A percentile compares a stretch with the other conserved stretches of the same genome.
Conservation (phyloP, 1,140 invertebrate species). For the Centruroides vittatus region DNA sequence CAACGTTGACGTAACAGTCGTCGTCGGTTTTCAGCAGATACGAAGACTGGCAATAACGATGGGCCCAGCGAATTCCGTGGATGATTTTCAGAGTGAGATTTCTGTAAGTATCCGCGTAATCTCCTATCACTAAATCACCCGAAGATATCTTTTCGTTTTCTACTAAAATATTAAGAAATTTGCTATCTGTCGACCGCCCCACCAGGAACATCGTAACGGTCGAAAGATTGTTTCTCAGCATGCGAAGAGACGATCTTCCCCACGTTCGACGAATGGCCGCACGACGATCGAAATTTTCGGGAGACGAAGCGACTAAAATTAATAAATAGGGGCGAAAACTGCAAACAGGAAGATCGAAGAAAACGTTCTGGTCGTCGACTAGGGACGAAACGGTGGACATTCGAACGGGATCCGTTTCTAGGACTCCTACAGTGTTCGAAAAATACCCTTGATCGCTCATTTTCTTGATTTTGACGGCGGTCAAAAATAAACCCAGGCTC, state of each 20-base stretch:
- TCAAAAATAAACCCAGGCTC: too few relatives aligned
- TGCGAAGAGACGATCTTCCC: constrained; percentile 15
- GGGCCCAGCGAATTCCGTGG: constrained; percentile 67
- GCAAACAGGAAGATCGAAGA: background rate
- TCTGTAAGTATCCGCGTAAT: constrained; percentile 59
- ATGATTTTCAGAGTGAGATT: constrained; percentile 74
- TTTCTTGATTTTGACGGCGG: too few relatives aligned
- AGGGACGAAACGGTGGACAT: too few relatives aligned
- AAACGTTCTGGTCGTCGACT: background rate
- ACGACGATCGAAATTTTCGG: constrained; percentile 27
- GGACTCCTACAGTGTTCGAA: too few relatives aligned
- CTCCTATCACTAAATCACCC: constrained; percentile 59
- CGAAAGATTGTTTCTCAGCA: background rate
- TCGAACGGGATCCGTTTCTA: too few relatives aligned
- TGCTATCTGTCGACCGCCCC: background rate
- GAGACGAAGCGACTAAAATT: constrained; percentile 30
- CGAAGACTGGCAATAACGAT: constrained; percentile 40
- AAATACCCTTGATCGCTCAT: too few relatives aligned
- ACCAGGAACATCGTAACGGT: constrained; percentile 7
- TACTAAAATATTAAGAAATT: background rate
- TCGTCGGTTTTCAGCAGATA: constrained; percentile 81
- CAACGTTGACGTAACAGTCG: constrained; percentile 57
- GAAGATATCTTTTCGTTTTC: constrained; percentile 7
- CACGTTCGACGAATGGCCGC: constrained; percentile 27
- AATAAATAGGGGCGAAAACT: constrained; percentile 21